Percentiles rank a stretch among this genome's conserved stretches.
phyloP scores from a whole-genome alignment of 2,113 vertebrate genomes.

The Paracanthobrama guichenoti region DNA sequence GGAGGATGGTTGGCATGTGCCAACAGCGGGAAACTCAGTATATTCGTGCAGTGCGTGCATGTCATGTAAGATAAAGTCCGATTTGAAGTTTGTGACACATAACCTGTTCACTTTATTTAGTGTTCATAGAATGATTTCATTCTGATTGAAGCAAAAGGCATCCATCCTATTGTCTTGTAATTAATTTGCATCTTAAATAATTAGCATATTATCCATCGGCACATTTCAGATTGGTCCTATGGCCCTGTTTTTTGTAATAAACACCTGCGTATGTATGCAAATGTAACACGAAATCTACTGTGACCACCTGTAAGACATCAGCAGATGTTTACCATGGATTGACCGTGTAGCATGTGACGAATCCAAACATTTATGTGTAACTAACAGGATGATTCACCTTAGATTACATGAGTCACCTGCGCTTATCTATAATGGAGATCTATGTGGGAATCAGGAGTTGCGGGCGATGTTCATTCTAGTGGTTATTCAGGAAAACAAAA shows the following conservation, averaged over 20 bases:
- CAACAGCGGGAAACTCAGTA: too few relatives aligned
- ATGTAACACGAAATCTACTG: neutral
- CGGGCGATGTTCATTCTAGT: neutral
- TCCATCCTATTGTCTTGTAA: neutral
- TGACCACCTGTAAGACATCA: neutral
- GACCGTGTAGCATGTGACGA: neutral
- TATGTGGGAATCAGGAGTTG: conserved; percentile 25
- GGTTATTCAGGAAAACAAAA: conserved; percentile 4
- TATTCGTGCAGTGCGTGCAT: too few relatives aligned
- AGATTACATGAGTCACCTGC: conserved; percentile 1
- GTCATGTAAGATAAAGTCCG: too few relatives aligned
- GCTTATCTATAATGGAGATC: conserved; percentile 33
- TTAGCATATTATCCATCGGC: neutral
- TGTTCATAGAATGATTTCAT: too few relatives aligned
- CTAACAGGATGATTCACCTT: conserved; percentile 9
- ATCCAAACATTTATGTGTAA: conserved; percentile 6
- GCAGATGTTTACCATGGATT: neutral
- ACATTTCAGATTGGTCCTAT: neutral
- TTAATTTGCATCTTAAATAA: neutral
- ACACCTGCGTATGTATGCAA: neutral
- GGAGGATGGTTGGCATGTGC: too few relatives aligned
- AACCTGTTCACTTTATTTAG: too few relatives aligned
- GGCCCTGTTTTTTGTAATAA: neutral
- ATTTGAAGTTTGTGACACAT: too few relatives aligned
- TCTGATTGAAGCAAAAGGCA: too few relatives aligned